These are phyloP conservation scores for Bolinopsis microptera DNA, from an alignment of 37 sponge, comb jelly and placozoan species.

Conservation along the genomic window DNA sequence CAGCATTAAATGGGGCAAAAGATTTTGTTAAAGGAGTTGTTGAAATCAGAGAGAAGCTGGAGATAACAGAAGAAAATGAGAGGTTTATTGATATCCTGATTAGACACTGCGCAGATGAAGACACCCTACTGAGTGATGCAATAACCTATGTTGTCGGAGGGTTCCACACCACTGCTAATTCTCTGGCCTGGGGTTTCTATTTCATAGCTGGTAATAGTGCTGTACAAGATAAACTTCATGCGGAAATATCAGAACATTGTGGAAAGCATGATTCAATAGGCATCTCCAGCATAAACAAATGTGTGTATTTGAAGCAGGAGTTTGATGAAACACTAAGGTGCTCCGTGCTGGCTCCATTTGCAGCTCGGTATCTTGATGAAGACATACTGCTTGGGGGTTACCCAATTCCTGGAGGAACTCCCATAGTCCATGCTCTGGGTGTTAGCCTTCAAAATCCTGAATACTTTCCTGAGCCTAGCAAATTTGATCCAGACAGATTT, in stretches of 20 bases:
- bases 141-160: conserved; percentile 86
- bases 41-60: conserved; percentile 8
- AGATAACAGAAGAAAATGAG: conserved; percentile 52
- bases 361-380: conserved; percentile 74
- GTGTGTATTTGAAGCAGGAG: conserved; percentile 76
- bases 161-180: conserved; percentile 84
- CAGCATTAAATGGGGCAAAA: conserved; percentile 33
- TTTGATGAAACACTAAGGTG: conserved; percentile 82
- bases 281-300: background rate
- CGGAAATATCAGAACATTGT: conserved; percentile 63
- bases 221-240: conserved; percentile 68
- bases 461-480: conserved; percentile 72
- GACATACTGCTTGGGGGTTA: conserved; percentile 77
- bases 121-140: conserved; percentile 69
- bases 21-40: conserved; percentile 61
- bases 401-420: conserved; percentile 74
- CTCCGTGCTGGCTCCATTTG: conserved; percentile 83
- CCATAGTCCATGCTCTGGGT: conserved; percentile 88
- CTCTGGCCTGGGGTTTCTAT: conserved; percentile 70
- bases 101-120: background rate
- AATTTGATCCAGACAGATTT: conserved; percentile 80
- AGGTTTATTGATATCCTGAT: conserved; percentile 46
- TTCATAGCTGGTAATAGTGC: conserved; percentile 70
- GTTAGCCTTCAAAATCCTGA: conserved; percentile 74
- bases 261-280: conserved; percentile 38